Conservation (phyloP, 2,888 invertebrate genomes). For the Lasioglossum zephyrum region DNA sequence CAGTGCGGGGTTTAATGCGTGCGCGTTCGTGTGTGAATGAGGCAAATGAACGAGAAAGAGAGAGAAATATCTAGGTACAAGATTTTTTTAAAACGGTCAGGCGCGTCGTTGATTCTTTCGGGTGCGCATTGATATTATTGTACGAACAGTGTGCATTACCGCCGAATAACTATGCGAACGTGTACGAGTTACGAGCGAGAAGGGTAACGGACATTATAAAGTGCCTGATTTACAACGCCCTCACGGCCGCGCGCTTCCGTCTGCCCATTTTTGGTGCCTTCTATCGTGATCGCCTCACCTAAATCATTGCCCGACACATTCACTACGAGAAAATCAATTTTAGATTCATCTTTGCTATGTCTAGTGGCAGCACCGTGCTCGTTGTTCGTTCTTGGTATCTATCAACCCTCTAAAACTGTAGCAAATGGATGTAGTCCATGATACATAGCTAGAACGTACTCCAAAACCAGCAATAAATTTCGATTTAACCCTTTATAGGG, state of each 20-base stretch:
- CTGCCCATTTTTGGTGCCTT: conserved; percentile 64
- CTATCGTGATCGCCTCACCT: conserved; percentile 31
- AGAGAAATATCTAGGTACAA: conserved; percentile 61
- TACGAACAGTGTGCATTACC: conserved; percentile 18
- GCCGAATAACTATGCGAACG: conserved; percentile 48
- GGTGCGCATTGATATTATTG: conserved; percentile 27
- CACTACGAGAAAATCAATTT: not conserved
- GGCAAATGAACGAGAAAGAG: conserved; percentile 15
- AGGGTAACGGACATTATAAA: conserved; percentile 80
- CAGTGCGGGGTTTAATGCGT: conserved; percentile 49
- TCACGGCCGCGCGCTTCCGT: conserved; percentile 72
- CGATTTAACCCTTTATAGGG: not conserved
- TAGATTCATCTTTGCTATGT: not conserved
- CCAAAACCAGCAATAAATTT: not conserved
- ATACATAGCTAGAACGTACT: not conserved
- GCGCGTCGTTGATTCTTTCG: conserved; percentile 61
- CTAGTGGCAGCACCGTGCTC: not conserved
- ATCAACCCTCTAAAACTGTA: not conserved
- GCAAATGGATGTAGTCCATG: not conserved
- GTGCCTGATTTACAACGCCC: conserved; percentile 83
- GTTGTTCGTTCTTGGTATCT: not conserved
- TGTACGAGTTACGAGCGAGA: conserved; percentile 53
- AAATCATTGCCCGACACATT: not conserved
- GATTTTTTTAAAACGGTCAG: conserved; percentile 57
- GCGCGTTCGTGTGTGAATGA: conserved; percentile 62